phyloP scores from a whole-genome alignment of 2,113 vertebrate genomes.

The Perognathus longimembris region DNA sequence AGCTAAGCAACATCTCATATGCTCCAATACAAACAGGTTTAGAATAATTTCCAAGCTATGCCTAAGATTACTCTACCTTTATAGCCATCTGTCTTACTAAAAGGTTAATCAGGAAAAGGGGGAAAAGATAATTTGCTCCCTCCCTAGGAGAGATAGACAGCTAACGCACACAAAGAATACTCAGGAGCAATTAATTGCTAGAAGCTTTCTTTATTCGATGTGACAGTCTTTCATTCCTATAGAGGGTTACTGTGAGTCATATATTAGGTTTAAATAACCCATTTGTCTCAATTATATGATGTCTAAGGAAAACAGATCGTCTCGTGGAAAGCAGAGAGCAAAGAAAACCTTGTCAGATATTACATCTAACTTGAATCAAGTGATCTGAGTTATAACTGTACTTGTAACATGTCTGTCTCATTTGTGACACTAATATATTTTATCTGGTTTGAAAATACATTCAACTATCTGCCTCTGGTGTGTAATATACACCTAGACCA shows the following conservation, averaged over 20 bases:
- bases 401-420: background rate
- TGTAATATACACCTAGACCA: background rate
- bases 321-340: constrained; percentile 27
- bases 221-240: constrained; percentile 1
- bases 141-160: background rate
- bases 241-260: background rate
- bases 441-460: background rate
- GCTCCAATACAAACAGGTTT: background rate
- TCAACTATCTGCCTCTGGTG: background rate
- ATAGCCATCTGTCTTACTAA: background rate
- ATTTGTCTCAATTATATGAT: background rate
- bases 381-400: background rate
- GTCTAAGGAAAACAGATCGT: constrained; percentile 32
- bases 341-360: background rate
- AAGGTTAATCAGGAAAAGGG: background rate
- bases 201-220: constrained; percentile 43
- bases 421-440: background rate
- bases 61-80: background rate
- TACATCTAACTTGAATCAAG: constrained; percentile 9
- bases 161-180: constrained; percentile 20
- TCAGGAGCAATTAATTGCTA: constrained; percentile 38
- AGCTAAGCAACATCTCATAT: constrained; percentile 1
- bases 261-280: background rate
- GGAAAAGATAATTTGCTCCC: background rate
- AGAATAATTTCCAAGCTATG: background rate